Conservation (phyloP, 2,113 vertebrate genomes). For the Arothron firmamentum region DNA sequence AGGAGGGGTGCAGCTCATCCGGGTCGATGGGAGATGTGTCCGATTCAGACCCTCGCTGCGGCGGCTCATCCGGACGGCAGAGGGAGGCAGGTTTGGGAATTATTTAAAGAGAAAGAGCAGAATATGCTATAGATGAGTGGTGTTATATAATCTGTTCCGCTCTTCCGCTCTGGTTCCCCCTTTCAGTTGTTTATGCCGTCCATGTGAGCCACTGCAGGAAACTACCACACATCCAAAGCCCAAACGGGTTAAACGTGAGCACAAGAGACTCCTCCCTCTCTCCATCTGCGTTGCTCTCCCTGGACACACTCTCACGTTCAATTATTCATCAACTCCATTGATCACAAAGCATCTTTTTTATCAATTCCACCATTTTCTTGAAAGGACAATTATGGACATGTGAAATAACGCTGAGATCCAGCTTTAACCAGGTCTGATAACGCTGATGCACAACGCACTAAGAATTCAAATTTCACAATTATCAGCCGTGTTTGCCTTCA, state of each 20-base stretch:
- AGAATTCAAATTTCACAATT: too few species aligned
- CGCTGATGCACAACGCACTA: too few species aligned
- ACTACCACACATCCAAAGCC: conserved; percentile 49
- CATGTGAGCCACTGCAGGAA: conserved; percentile 35
- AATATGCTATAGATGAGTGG: conserved; percentile 30
- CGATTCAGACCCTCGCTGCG: conserved; percentile 32
- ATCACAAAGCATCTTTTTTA: conserved; percentile 29
- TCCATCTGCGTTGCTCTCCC: too few species aligned
- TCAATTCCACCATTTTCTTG: too few species aligned
- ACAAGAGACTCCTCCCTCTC: conserved; percentile 30
- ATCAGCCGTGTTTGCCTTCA: too few species aligned
- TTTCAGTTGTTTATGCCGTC: conserved; percentile 32
- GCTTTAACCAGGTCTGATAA: too few species aligned
- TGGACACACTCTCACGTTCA: conserved; percentile 14
- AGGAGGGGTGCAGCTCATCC: conserved; percentile 46
- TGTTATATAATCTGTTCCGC: conserved; percentile 50
- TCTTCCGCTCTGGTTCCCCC: conserved; percentile 8
- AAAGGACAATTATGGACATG: too few species aligned
- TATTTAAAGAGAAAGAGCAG: conserved; percentile 28
- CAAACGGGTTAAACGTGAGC: conserved; percentile 37
- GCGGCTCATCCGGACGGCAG: conserved; percentile 21
- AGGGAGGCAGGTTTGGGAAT: conserved; percentile 1
- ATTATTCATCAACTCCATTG: conserved; percentile 62
- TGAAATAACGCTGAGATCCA: too few species aligned
- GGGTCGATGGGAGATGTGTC: conserved; percentile 55